Conservation (phyloP, 1,140 invertebrate species). For the Magallana ariakensis region DNA sequence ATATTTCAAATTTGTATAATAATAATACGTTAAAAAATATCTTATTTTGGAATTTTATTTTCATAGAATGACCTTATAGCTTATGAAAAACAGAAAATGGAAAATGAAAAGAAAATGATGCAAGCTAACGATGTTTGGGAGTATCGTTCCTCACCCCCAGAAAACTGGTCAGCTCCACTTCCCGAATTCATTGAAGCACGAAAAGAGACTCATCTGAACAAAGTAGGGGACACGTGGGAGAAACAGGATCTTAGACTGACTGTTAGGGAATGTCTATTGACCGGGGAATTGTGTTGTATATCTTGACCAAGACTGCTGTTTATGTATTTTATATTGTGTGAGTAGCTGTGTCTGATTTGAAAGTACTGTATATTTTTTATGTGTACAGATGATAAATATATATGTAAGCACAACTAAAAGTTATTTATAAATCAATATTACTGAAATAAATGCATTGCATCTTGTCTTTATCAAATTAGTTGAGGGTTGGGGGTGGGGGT, state of each 20-base stretch:
- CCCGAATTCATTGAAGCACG: slow-evolving; percentile 43
- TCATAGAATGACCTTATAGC: slow-evolving; percentile 39
- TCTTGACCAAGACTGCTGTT: background rate
- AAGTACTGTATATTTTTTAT: too few species aligned
- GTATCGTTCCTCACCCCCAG: slow-evolving; percentile 45
- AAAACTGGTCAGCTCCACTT: slow-evolving; percentile 50
- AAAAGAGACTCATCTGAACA: slow-evolving; percentile 23
- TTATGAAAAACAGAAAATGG: slow-evolving; percentile 34
- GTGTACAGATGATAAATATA: too few species aligned
- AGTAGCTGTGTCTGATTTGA: too few species aligned
- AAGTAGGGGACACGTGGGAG: slow-evolving; percentile 15
- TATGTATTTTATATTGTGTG: too few species aligned
- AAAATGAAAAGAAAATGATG: slow-evolving; percentile 11
- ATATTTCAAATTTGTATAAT: too few species aligned
- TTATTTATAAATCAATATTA: too few species aligned
- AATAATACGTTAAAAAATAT: too few species aligned
- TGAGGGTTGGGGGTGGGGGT: too few species aligned
- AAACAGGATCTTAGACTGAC: slow-evolving; percentile 10
- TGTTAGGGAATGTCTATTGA: background rate
- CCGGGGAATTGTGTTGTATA: background rate
- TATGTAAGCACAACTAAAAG: too few species aligned
- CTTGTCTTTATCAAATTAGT: too few species aligned
- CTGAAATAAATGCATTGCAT: too few species aligned
- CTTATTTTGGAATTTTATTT: background rate
- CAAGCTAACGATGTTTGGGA: slow-evolving; percentile 49